Evolutionary conservation across 92 coral and sea anemone species (phyloP).

Genomic region (Zoanthus sansibaricus): DNA sequence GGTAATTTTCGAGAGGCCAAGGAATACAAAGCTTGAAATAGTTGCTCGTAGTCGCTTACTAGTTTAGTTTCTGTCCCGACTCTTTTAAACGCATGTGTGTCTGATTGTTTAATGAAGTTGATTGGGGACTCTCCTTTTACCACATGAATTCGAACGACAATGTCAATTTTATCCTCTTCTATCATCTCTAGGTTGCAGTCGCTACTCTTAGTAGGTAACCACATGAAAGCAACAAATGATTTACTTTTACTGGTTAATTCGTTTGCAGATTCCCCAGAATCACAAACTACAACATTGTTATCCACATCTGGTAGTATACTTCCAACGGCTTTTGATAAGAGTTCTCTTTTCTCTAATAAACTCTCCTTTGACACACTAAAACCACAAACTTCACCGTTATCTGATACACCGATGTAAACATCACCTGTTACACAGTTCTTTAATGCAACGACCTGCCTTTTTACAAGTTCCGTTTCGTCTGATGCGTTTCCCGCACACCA

Average conservation of each 20-base stretch:
- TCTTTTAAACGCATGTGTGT: conserved; percentile 72
- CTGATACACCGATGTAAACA: conserved; percentile 68
- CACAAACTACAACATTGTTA: conserved; percentile 59
- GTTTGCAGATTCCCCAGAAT: conserved; percentile 48
- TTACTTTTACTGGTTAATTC: conserved; percentile 50
- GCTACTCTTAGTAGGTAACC: conserved; percentile 28
- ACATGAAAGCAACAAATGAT: conserved; percentile 75
- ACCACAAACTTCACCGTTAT: conserved; percentile 59
- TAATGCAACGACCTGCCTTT: conserved; percentile 68
- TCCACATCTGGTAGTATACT: conserved; percentile 67
- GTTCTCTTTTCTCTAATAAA: conserved; percentile 66
- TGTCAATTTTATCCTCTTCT: conserved; percentile 39
- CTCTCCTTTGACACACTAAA: conserved; percentile 27
- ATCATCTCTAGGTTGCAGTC: not conserved
- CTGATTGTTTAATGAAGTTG: conserved; percentile 60
- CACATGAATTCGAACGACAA: conserved; percentile 70
- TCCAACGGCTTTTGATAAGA: conserved; percentile 57
- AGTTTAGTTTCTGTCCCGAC: conserved; percentile 77
- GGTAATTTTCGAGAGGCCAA: conserved; percentile 72
- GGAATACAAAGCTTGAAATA: conserved; percentile 73
- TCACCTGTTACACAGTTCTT: conserved; percentile 76
- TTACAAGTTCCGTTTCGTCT: conserved; percentile 38
- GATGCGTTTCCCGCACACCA: conserved; percentile 51
- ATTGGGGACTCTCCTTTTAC: conserved; percentile 66
- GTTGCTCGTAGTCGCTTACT: conserved; percentile 66